Conservation (phyloP, 1,140 invertebrate species). For the Aphaenogaster rudis region DNA sequence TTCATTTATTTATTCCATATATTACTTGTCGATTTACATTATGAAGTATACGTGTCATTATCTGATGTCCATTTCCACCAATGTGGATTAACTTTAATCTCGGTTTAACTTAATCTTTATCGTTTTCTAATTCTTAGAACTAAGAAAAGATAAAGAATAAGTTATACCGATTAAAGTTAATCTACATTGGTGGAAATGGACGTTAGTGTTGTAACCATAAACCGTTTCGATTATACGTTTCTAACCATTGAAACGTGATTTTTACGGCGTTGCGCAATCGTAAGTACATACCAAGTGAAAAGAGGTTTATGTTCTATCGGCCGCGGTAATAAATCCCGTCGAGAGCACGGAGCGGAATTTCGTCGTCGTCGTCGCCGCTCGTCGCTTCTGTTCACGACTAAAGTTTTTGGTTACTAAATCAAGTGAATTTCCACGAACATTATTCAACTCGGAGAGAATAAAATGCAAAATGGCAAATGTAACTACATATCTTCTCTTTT, state of each 20-base stretch:
- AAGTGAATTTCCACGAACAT: background rate
- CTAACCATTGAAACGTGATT: slow-evolving; percentile 1
- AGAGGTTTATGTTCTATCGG: slow-evolving; percentile 42
- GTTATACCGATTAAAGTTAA: no score
- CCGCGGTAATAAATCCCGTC: slow-evolving; percentile 28
- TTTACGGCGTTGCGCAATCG: slow-evolving; percentile 44
- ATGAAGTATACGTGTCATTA: background rate
- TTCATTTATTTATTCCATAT: background rate
- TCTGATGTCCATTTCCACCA: no score
- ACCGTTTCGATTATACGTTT: background rate
- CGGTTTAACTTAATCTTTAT: no score
- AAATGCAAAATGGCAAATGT: background rate
- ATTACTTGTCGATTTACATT: background rate
- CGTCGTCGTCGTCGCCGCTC: background rate
- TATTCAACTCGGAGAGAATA: background rate
- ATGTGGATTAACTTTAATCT: no score
- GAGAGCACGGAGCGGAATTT: slow-evolving; percentile 13
- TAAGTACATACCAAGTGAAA: background rate
- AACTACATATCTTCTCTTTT: background rate
- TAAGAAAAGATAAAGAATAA: no score
- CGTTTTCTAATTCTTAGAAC: no score
- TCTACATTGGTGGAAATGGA: no score
- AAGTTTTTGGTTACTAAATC: slow-evolving; percentile 30
- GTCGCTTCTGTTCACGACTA: background rate
- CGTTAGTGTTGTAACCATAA: background rate